phyloP scores from a whole-genome alignment of 2,113 vertebrate species.

The Spermophilus dauricus region DNA sequence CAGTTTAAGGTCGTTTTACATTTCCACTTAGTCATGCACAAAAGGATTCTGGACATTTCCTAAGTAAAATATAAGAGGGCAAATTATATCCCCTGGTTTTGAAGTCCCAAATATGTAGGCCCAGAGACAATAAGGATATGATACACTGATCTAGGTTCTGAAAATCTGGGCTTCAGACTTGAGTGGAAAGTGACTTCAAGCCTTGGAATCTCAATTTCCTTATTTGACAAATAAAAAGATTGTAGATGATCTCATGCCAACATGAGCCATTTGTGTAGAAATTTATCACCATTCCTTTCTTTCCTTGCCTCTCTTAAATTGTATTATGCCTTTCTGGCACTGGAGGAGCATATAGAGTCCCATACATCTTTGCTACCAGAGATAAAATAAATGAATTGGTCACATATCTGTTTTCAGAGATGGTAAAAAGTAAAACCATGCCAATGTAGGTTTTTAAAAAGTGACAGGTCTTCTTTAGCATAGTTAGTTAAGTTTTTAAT shows the following conservation, averaged over 20 bases:
- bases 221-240: constrained; percentile 17
- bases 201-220: neutral
- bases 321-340: constrained; percentile 53
- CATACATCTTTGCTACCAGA: constrained; percentile 47
- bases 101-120: neutral
- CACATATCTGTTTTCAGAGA: constrained; percentile 67
- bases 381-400: constrained; percentile 61
- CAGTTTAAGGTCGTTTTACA: neutral
- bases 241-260: constrained; percentile 32
- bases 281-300: constrained; percentile 53
- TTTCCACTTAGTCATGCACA: neutral
- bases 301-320: constrained; percentile 1
- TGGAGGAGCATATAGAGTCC: neutral
- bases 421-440: constrained; percentile 11
- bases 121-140: neutral
- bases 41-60: neutral
- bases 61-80: neutral
- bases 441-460: constrained; percentile 38
- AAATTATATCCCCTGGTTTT: neutral
- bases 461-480: constrained; percentile 3
- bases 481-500: constrained; percentile 43
- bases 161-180: neutral
- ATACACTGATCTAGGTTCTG: neutral
- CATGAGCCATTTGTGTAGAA: constrained; percentile 45
- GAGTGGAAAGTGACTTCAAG: neutral